Evolutionary conservation across 1,140 invertebrate species (phyloP).

Genomic region (Caenorhabditis briggsae): DNA sequence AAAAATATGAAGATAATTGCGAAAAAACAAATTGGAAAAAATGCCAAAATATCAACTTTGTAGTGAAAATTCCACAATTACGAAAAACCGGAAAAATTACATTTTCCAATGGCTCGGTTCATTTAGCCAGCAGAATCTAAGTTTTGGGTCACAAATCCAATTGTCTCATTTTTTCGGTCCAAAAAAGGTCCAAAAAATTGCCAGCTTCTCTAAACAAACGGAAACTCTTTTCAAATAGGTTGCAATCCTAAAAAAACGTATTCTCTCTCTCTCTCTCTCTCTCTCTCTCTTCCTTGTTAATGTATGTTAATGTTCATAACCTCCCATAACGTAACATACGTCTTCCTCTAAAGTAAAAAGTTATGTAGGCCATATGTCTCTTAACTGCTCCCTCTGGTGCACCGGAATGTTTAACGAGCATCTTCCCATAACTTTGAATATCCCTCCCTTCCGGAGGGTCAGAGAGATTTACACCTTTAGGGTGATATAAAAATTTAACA

Average conservation of each 20-base stretch:
- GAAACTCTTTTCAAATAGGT: not conserved
- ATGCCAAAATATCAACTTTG: no score
- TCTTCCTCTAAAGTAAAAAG: constrained; percentile 16
- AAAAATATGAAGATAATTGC: no score
- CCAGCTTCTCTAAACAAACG: no score
- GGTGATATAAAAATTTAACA: not conserved
- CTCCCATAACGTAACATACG: not conserved
- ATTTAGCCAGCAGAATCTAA: no score
- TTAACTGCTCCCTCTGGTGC: not conserved
- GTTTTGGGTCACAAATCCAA: no score
- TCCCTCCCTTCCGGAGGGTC: not conserved
- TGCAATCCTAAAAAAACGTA: constrained; percentile 5
- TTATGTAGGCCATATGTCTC: constrained; percentile 49
- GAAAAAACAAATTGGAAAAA: no score
- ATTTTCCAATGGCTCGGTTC: no score
- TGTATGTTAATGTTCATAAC: constrained; percentile 29
- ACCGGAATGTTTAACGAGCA: constrained; percentile 44
- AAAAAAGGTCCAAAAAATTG: no score
- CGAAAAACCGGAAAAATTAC: no score
- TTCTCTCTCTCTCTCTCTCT: no score
- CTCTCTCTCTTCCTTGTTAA: not conserved
- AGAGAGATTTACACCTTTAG: not conserved
- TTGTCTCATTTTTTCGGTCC: no score
- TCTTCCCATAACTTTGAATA: constrained; percentile 39
- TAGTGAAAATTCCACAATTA: no score